These are phyloP conservation scores for Sus scrofa DNA, from an alignment of 2,113 vertebrate genomes.

Conservation along the genomic window T2T-Sscrofa CM000822.6:50373501-50374000, in stretches of 20 bases:
- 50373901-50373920: slow-evolving; percentile 44
- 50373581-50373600: too few species aligned
- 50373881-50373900: neutral
- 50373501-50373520: too few species aligned
- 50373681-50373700: neutral
- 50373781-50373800: neutral
- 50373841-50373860: slow-evolving; percentile 49
- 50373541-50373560: too few species aligned
- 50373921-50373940: slow-evolving; percentile 49
- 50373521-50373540: too few species aligned
- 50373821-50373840: slow-evolving; percentile 48
- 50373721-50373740: neutral
- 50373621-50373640: too few species aligned
- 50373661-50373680: neutral
- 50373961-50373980: slow-evolving; percentile 52
- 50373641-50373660: too few species aligned
- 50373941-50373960: slow-evolving; percentile 51
- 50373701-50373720: neutral
- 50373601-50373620: too few species aligned
- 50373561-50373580: too few species aligned
- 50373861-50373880: slow-evolving; percentile 23
- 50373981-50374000: slow-evolving; percentile 46
- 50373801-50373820: slow-evolving; percentile 41
- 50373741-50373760: neutral
- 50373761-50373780: neutral